A percentile compares a stretch with the other conserved stretches of the same genome.
phyloP scores from a whole-genome alignment of 2,888 invertebrate genomes.

The Andrena chrysosceles region DNA sequence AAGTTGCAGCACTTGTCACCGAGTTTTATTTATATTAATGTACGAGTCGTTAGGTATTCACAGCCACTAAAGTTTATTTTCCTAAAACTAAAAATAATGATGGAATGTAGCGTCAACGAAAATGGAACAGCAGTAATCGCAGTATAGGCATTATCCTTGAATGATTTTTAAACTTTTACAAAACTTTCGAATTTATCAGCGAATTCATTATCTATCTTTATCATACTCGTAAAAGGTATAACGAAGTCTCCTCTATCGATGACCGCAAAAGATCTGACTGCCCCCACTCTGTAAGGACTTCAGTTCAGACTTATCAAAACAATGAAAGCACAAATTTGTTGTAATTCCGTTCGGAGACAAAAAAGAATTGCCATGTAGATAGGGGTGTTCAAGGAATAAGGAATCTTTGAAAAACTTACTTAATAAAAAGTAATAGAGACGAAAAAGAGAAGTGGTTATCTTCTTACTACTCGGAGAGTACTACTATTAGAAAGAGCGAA shows the following conservation, averaged over 20 bases:
- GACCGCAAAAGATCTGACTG: not conserved
- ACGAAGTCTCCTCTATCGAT: not conserved
- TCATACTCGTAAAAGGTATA: not conserved
- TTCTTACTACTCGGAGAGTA: no score
- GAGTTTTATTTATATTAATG: no score
- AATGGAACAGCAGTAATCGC: not conserved
- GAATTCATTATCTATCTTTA: not conserved
- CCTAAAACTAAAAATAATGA: not conserved
- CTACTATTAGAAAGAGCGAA: no score
- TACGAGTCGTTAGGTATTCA: not conserved
- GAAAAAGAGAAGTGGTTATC: no score
- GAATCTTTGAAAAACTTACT: no score
- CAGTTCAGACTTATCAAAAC: no score
- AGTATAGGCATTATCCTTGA: not conserved
- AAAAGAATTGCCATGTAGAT: no score
- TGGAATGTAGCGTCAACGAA: not conserved
- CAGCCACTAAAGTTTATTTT: not conserved
- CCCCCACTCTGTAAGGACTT: not conserved
- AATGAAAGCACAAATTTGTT: no score
- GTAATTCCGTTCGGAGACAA: no score
- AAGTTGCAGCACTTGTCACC: no score
- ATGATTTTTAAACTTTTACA: not conserved
- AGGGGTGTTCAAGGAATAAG: no score
- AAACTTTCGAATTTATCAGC: not conserved
- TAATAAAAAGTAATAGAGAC: no score